Evolutionary conservation across 1,140 invertebrate species (phyloP), one percentile per base, ranked within the genome.

Genomic region (Diachasma alloeum): DNA sequence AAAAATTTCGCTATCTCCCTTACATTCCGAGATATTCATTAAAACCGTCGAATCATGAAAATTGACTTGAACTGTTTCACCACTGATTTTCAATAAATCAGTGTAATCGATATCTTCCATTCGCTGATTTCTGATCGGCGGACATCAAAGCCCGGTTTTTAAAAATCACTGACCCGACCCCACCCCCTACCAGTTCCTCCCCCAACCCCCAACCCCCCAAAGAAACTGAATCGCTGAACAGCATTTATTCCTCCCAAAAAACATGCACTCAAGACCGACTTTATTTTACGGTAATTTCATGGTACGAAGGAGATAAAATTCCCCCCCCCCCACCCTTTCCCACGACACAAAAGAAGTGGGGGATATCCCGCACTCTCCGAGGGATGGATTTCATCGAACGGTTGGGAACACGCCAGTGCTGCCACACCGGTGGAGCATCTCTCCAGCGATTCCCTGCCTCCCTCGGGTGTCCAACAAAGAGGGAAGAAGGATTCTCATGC

Each of bases 351-450:
- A 53, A 53, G n/a, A n/a, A 17, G 48, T 19, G 17, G 48, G 48
- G 17, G 48, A 53, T 8, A 53, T 53, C 17, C 48, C 48, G 48
- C 39, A 42, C 48, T 53, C 48, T 53, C 48, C n/a, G 15, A n/a
- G 48, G 48, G 48, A 53, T 66, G 71, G 74, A 82, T 85, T 83
- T 84, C 84, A 87, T 87, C 82, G 87, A 88, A 87, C 83, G 81
- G 72, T 56, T 79, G 80, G 81, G 85, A 87, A 87, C 82, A 84
- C 81, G 80, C 79, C 80, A 82, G 81, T 82, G 80, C 72, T 79
- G 80, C 81, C 36, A 63, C 42, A 37, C 17, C 67, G 44, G 76
- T 36, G 42, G 19, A 24, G 19, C 42, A 26, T 56, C 10, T 46
- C 67, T 76, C 80, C 79, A 74, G 79, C n/a, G 15, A 53, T 53